Conservation (phyloP, 2,113 vertebrate species). For the Strix aluco region DNA sequence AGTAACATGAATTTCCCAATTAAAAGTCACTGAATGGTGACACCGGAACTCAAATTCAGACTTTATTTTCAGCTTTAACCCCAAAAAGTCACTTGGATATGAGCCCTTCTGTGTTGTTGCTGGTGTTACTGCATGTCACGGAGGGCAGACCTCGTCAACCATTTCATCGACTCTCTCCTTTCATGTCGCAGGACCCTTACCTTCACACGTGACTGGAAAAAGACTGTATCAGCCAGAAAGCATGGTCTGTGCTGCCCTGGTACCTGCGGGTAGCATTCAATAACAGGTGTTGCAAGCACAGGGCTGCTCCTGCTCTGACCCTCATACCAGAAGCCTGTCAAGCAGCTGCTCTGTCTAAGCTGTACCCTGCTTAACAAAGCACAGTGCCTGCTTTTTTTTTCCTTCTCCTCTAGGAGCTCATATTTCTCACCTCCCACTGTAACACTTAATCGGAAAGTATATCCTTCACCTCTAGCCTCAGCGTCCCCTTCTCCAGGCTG, state of each 20-base stretch:
- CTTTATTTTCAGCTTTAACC: background rate
- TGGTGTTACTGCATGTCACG: background rate
- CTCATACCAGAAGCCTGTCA: background rate
- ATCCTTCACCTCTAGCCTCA: conserved; percentile 32
- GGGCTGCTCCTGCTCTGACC: background rate
- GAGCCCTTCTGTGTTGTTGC: background rate
- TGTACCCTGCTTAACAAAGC: background rate
- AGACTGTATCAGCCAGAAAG: background rate
- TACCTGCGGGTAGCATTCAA: conserved; percentile 50
- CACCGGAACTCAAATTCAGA: background rate
- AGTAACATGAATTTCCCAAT: background rate
- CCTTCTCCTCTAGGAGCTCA: background rate
- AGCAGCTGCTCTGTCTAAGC: conserved; percentile 20
- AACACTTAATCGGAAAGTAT: background rate
- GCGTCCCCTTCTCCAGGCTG: background rate
- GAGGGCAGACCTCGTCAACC: background rate
- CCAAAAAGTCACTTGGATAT: background rate
- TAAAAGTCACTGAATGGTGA: background rate
- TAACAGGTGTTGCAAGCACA: conserved; percentile 13
- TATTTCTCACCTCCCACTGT: conserved; percentile 52
- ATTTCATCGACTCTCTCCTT: background rate
- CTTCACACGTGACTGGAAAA: background rate
- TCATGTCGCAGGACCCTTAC: background rate
- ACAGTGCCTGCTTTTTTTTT: background rate
- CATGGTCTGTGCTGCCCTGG: background rate